phyloP scores from a whole-genome alignment of 2,113 vertebrate genomes.

The Argyrosomus japonicus region DNA sequence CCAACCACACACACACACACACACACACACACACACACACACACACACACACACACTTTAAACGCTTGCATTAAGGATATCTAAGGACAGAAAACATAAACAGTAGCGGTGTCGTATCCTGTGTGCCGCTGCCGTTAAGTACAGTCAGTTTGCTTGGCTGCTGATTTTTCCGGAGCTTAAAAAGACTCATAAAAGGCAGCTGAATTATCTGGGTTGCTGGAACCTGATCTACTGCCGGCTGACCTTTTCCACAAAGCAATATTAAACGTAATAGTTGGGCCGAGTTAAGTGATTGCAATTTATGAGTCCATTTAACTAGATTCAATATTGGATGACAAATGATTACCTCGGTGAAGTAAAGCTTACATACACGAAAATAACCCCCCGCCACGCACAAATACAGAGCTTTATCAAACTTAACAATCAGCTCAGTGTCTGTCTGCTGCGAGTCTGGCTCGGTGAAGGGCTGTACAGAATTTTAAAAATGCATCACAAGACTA shows the following conservation, averaged over 20 bases:
- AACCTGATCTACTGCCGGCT: slow-evolving; percentile 64
- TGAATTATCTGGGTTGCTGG: slow-evolving; percentile 65
- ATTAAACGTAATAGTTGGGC: slow-evolving; percentile 74
- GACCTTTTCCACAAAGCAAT: slow-evolving; percentile 76
- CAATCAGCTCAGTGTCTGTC: slow-evolving; percentile 72
- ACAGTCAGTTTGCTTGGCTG: slow-evolving; percentile 41
- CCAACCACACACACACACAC: slow-evolving; percentile 54
- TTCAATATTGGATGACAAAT: slow-evolving; percentile 77
- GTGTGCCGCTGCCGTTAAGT: slow-evolving; percentile 43
- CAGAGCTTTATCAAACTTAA: slow-evolving; percentile 70
- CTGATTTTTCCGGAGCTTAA: slow-evolving; percentile 57
- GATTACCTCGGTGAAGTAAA: slow-evolving; percentile 66
- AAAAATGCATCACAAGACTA: slow-evolving; percentile 70
- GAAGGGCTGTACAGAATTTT: slow-evolving; percentile 71
- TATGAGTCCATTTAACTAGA: slow-evolving; percentile 75
- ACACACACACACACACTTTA: slow-evolving; percentile 49
- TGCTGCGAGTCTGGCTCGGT: slow-evolving; percentile 58
- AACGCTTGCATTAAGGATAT: slow-evolving; percentile 70
- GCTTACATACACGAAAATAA: slow-evolving; percentile 63
- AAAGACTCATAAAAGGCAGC: slow-evolving; percentile 69
- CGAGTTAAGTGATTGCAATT: slow-evolving; percentile 78
- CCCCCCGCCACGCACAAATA: slow-evolving; percentile 23
- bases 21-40: slow-evolving; percentile 49
- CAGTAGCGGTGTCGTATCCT: slow-evolving; percentile 47
- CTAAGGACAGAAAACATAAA: slow-evolving; percentile 66